Evolutionary conservation across 2,888 invertebrate species (phyloP), one percentile per base, ranked within the genome.

Genomic region (Ellobium chinense): DNA sequence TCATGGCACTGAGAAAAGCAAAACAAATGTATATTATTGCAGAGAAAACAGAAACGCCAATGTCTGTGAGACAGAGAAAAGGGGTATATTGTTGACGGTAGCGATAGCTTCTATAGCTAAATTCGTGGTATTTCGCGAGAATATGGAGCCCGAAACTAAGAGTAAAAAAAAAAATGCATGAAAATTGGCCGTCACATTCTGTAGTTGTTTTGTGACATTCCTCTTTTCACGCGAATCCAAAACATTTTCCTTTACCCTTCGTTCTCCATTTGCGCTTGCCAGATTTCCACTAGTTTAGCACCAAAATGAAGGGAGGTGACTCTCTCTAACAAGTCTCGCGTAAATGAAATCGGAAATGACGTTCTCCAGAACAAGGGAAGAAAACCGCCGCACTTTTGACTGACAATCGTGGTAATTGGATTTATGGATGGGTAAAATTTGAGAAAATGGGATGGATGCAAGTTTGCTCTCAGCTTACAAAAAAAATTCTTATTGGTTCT

Each of bases 341-440:
- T 9, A 34, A 72, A 60, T 31, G 24, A 60, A 46, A 72, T 36
- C 36, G 27, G 72, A 58, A 72, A 37, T 60, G 72, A 60, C 58
- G 37, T 36, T 27, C 37, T 12, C 2, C 24, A 60, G 58, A 72
- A 72, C 58, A 60, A 27, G 18, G 60, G 56, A 36, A 18, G 27
- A 36, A 56, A 60, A 24, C 34, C n/a, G 58, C 14, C 24, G 7
- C 46, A n/a, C 7, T 1, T n/a, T 29, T 60, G 37, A 72, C 58
- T 60, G 72, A 72, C 72, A 72, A 36, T 34, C 36, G 36, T 18
- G 18, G 72, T 72, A 72, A 72, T 72, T 72, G 72, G 24, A 60
- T 72, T 72, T 58, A 72, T 72, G 72, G 60, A 60, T 60, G 27
- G 31, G 36, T 14, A 72, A 24, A 34, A 60, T 58, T 56, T 60